phyloP scores from a whole-genome alignment of 2,113 vertebrate species.

The Colossoma macropomum region DNA sequence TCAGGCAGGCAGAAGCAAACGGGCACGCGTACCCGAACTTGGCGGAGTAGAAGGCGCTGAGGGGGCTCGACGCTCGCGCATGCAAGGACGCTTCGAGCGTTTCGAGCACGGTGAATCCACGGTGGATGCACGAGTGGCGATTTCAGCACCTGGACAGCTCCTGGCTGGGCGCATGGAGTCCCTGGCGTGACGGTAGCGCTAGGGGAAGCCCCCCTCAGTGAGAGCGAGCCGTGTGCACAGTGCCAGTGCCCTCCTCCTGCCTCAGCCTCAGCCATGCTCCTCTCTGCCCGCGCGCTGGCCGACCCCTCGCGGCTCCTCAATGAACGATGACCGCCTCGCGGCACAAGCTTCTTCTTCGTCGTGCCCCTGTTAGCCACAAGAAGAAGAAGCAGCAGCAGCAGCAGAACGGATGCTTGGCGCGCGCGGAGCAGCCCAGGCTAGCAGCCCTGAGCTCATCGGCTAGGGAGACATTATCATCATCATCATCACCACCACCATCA shows the following conservation, averaged over 20 bases:
- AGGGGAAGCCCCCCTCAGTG: slow-evolving; percentile 66
- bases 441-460: slow-evolving; percentile 70
- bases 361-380: slow-evolving; percentile 65
- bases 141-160: slow-evolving; percentile 80
- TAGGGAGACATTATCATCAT: slow-evolving; percentile 71
- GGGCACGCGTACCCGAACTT: background rate
- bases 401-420: slow-evolving; percentile 70
- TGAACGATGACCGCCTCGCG: slow-evolving; percentile 74
- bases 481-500: slow-evolving; percentile 27
- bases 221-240: slow-evolving; percentile 53
- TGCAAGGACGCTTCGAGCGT: background rate
- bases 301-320: slow-evolving; percentile 56
- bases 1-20: background rate
- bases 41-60: slow-evolving; percentile 9
- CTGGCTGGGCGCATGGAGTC: slow-evolving; percentile 71
- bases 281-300: slow-evolving; percentile 49
- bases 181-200: slow-evolving; percentile 68
- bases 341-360: slow-evolving; percentile 62
- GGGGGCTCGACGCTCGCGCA: background rate
- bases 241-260: slow-evolving; percentile 59
- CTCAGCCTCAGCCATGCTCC: slow-evolving; percentile 20
- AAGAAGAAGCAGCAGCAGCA: slow-evolving; percentile 67
- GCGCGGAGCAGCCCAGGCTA: slow-evolving; percentile 66
- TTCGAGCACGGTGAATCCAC: background rate
- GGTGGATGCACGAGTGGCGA: background rate